phyloP scores from a whole-genome alignment of 1,140 invertebrate genomes.

The Hydropsyche tenuis region DNA sequence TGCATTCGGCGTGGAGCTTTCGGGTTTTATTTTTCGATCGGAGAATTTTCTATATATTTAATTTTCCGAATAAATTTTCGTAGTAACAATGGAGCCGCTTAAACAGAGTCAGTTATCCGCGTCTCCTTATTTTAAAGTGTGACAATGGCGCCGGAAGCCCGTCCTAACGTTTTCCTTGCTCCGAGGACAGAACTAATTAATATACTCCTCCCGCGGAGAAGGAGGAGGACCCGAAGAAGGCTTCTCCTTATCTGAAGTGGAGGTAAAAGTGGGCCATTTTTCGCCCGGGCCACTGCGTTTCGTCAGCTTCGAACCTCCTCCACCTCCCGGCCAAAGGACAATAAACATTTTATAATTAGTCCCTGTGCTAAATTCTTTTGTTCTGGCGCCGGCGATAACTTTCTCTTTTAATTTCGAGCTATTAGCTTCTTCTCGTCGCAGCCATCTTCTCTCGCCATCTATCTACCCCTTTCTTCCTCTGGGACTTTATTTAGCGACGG shows the following conservation, averaged over 20 bases:
- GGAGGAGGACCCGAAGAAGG: not conserved
- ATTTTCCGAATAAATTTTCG: too few relatives aligned
- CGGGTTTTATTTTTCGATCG: too few relatives aligned
- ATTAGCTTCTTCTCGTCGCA: slow-evolving; percentile 23
- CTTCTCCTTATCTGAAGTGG: slow-evolving; percentile 4
- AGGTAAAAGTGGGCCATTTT: slow-evolving; percentile 8
- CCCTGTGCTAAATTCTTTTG: slow-evolving; percentile 38
- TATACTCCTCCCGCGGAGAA: not conserved
- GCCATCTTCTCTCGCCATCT: slow-evolving; percentile 17
- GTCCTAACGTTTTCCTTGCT: too few relatives aligned
- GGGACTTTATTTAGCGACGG: slow-evolving; percentile 15
- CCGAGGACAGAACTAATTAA: slow-evolving; percentile 29
- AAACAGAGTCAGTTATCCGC: slow-evolving; percentile 21
- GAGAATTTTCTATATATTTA: too few relatives aligned
- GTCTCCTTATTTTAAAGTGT: slow-evolving; percentile 28
- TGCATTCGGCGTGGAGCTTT: too few relatives aligned
- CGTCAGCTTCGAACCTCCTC: slow-evolving; percentile 6
- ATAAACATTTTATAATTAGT: slow-evolving; percentile 41
- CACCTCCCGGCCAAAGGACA: not conserved
- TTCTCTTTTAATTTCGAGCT: slow-evolving; percentile 38
- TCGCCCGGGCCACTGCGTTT: slow-evolving; percentile 14
- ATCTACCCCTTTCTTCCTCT: not conserved
- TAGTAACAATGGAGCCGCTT: not conserved
- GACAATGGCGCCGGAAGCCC: slow-evolving; percentile 24
- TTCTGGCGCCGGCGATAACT: slow-evolving; percentile 29